A percentile compares a stretch with the other conserved stretches of the same genome.
phyloP scores from a whole-genome alignment of 2,888 invertebrate genomes.

The Heliconius charithonia region DNA sequence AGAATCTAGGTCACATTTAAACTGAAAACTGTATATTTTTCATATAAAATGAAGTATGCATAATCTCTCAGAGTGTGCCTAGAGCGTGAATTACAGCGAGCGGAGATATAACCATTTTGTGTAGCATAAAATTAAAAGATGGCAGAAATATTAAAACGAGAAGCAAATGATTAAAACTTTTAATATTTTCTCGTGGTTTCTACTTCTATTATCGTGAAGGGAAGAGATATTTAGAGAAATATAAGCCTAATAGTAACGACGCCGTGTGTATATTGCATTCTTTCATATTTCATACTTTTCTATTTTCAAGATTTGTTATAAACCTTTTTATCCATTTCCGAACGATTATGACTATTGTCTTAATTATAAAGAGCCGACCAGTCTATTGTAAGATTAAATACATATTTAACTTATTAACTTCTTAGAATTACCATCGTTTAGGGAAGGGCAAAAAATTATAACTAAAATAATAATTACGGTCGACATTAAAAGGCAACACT shows the following conservation, averaged over 20 bases:
- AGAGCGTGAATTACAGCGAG: constrained; percentile 30
- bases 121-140: constrained; percentile 24
- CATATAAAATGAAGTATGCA: constrained; percentile 38
- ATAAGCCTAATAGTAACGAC: background rate
- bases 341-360: background rate
- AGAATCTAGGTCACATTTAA: constrained; percentile 40
- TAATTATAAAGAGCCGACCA: background rate
- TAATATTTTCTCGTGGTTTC: background rate
- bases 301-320: background rate
- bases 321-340: background rate
- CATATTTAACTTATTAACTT: background rate
- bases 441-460: background rate
- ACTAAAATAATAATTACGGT: background rate
- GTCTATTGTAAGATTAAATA: background rate
- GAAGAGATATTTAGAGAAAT: background rate
- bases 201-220: background rate
- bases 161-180: constrained; percentile 12
- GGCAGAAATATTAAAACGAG: constrained; percentile 15
- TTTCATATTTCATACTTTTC: background rate
- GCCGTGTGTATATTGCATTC: background rate
- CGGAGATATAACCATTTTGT: constrained; percentile 28
- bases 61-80: constrained; percentile 32
- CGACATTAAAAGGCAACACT: background rate
- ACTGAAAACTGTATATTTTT: constrained; percentile 31
- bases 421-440: background rate